These are phyloP conservation scores for Porites lutea DNA, from an alignment of 64 coral and sea anemone genomes.

Conservation along the genomic window DNA sequence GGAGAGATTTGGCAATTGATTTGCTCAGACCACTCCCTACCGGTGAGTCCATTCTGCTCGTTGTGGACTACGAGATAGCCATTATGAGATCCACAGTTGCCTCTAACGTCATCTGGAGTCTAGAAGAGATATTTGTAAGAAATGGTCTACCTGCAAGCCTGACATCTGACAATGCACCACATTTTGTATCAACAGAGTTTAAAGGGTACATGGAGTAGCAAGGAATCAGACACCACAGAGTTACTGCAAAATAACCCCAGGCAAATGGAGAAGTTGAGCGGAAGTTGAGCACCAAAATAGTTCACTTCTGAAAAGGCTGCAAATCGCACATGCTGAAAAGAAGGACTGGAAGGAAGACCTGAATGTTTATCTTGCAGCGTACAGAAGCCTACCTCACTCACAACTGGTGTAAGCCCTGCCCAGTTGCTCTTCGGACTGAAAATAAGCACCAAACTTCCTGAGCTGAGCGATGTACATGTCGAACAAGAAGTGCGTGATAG, in stretches of 20 bases:
- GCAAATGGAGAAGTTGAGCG: constrained; percentile 11
- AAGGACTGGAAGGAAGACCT: constrained; percentile 41
- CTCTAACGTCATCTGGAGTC: not conserved
- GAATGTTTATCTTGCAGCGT: constrained; percentile 2
- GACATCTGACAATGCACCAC: constrained; percentile 24
- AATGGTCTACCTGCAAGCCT: constrained; percentile 1
- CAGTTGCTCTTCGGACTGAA: constrained; percentile 17
- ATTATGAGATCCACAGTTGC: constrained; percentile 1
- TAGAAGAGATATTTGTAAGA: not conserved
- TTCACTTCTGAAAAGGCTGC: constrained; percentile 6
- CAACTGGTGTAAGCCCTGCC: constrained; percentile 28
- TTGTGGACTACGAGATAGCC: constrained; percentile 19
- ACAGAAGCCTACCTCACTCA: constrained; percentile 5
- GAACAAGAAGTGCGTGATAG: constrained; percentile 17
- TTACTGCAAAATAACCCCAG: constrained; percentile 8
- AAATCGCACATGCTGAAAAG: constrained; percentile 27
- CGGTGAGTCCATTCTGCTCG: not conserved
- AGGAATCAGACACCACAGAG: constrained; percentile 11
- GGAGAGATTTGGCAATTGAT: constrained; percentile 15
- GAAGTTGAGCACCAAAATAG: constrained; percentile 36
- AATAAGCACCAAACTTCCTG: constrained; percentile 48
- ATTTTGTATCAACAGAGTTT: not conserved
- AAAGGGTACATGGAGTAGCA: not conserved
- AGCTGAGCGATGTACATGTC: constrained; percentile 32
- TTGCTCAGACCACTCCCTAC: constrained; percentile 16